Conservation (phyloP, 2,888 invertebrate species). For the Torymus aiolomorphi region DNA sequence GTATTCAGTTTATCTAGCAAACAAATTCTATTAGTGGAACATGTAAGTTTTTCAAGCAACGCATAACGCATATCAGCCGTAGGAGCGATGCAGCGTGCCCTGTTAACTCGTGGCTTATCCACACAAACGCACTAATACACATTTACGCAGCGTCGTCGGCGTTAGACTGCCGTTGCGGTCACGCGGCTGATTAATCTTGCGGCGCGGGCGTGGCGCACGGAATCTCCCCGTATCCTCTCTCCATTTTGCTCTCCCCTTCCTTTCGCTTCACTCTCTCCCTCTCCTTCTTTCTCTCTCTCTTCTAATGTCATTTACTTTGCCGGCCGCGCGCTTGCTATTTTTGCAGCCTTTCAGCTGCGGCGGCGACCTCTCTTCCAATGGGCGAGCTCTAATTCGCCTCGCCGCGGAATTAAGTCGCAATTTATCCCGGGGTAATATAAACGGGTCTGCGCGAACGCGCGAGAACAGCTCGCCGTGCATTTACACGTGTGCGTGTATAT, state of each 20-base stretch:
- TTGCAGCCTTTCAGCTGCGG: slow-evolving; percentile 26
- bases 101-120: no score
- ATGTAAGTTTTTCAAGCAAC: no score
- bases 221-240: slow-evolving; percentile 38
- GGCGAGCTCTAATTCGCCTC: slow-evolving; percentile 47
- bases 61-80: no score
- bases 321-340: slow-evolving; percentile 51
- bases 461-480: background rate
- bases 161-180: slow-evolving; percentile 61
- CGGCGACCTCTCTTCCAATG: slow-evolving; percentile 32
- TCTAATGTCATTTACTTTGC: slow-evolving; percentile 48
- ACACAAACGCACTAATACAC: slow-evolving; percentile 30
- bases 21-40: no score
- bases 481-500: background rate
- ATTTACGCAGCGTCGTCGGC: slow-evolving; percentile 42
- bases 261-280: background rate
- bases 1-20: no score
- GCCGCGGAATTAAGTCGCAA: slow-evolving; percentile 51
- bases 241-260: slow-evolving; percentile 12
- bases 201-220: slow-evolving; percentile 58
- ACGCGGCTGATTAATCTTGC: slow-evolving; percentile 66
- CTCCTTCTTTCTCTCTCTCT: background rate
- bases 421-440: slow-evolving; percentile 39
- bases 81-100: no score
- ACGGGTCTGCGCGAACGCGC: slow-evolving; percentile 10